A percentile compares a stretch with the other conserved stretches of the same genome.
These are phyloP conservation scores for Ophthalmotilapia sp. DNA, from an alignment of 2,113 vertebrate species.

Conservation along the genomic window DNA sequence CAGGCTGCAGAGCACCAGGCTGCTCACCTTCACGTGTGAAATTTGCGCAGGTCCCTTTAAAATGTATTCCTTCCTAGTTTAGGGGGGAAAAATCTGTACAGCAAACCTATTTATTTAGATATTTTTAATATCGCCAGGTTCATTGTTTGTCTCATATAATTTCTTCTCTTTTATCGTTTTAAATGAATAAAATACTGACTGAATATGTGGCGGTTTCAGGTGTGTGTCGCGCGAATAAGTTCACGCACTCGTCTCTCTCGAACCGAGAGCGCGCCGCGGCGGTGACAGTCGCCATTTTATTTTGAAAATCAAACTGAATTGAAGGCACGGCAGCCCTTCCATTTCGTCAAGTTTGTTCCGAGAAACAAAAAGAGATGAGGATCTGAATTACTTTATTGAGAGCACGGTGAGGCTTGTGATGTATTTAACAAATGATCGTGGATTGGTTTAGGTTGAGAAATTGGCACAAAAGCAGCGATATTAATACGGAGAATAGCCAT, in stretches of 20 bases:
- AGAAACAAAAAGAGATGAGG: slow-evolving; percentile 60
- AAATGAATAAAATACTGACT: neutral
- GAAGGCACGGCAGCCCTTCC: slow-evolving; percentile 56
- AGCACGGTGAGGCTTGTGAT: slow-evolving; percentile 57
- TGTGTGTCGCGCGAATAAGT: slow-evolving; percentile 42
- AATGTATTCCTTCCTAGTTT: neutral
- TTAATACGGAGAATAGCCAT: neutral
- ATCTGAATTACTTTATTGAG: slow-evolving; percentile 50
- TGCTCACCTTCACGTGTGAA: neutral
- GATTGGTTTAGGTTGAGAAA: neutral
- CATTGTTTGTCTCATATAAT: neutral
- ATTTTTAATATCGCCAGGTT: neutral
- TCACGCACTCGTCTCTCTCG: slow-evolving; percentile 46
- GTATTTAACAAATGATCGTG: neutral
- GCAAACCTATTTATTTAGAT: neutral
- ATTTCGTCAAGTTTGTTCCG: slow-evolving; percentile 64
- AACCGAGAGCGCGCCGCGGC: slow-evolving; percentile 66
- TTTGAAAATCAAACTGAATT: slow-evolving; percentile 72
- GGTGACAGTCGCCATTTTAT: slow-evolving; percentile 80
- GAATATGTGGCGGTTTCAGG: neutral
- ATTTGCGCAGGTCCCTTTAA: neutral
- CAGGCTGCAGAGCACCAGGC: neutral
- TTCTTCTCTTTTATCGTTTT: neutral
- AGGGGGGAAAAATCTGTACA: neutral
- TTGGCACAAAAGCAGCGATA: neutral